phyloP scores from a whole-genome alignment of 1,140 invertebrate species.

The Zaprionus davidi region DNA sequence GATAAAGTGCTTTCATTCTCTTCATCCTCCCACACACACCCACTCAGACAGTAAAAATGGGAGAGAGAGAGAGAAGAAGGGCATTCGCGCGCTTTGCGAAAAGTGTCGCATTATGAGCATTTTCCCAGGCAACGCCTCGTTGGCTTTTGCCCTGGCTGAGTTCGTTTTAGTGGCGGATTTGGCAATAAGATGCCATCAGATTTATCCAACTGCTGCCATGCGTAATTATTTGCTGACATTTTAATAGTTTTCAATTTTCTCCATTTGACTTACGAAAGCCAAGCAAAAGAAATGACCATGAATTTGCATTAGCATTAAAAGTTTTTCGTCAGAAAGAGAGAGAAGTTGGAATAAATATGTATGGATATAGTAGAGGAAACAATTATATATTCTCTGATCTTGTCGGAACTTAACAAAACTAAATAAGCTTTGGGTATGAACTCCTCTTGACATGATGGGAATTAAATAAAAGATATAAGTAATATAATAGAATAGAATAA shows the following conservation, averaged over 20 bases:
- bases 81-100: slow-evolving; percentile 38
- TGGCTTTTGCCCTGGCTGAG: slow-evolving; percentile 54
- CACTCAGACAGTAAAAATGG: background rate
- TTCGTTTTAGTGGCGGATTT: slow-evolving; percentile 78
- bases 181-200: slow-evolving; percentile 63
- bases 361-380: background rate
- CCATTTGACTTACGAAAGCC: slow-evolving; percentile 15
- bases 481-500: no score
- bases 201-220: slow-evolving; percentile 73
- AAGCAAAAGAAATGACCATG: slow-evolving; percentile 5
- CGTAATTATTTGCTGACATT: slow-evolving; percentile 82
- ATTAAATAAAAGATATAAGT: no score
- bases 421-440: no score
- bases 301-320: slow-evolving; percentile 32
- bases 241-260: slow-evolving; percentile 75
- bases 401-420: no score
- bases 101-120: slow-evolving; percentile 79
- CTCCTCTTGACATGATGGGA: no score
- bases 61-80: background rate
- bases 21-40: slow-evolving; percentile 25
- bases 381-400: background rate
- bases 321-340: background rate
- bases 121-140: slow-evolving; percentile 57
- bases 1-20: slow-evolving; percentile 75
- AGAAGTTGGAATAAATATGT: background rate